These are phyloP conservation scores for Perizoma affinitatum DNA, from an alignment of 2,888 invertebrate species.

Conservation along the genomic window DNA sequence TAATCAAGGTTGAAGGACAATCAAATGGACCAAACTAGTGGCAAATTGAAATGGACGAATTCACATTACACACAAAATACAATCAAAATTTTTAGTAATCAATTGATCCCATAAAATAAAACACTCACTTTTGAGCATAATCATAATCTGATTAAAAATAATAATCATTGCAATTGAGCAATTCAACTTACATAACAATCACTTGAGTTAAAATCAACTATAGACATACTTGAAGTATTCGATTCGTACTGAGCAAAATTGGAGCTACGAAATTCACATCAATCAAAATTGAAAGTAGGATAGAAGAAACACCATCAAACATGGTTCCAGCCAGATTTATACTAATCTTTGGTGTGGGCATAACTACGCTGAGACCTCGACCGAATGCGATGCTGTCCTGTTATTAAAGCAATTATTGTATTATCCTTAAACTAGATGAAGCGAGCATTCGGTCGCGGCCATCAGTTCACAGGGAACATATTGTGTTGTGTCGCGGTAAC, in stretches of 20 bases:
- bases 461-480: constrained; percentile 62
- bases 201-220: constrained; percentile 60
- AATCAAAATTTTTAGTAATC: constrained; percentile 56
- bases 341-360: constrained; percentile 83
- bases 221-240: constrained; percentile 64
- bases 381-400: constrained; percentile 48
- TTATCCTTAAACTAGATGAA: constrained; percentile 31
- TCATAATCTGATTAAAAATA: constrained; percentile 64
- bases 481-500: constrained; percentile 71
- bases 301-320: constrained; percentile 55
- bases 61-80: constrained; percentile 60
- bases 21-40: constrained; percentile 48
- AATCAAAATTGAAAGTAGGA: constrained; percentile 47
- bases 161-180: constrained; percentile 75
- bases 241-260: constrained; percentile 61
- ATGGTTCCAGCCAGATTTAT: constrained; percentile 66
- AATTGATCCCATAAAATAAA: constrained; percentile 71
- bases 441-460: constrained; percentile 55
- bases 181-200: constrained; percentile 60
- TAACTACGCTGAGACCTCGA: constrained; percentile 61
- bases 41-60: constrained; percentile 61
- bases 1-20: constrained; percentile 51
- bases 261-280: constrained; percentile 50
- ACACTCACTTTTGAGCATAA: constrained; percentile 78
- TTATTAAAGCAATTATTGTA: constrained; percentile 45